Percentiles rank a stretch among this genome's conserved stretches.
Conservation (phyloP, 2,888 invertebrate species). For the Campaea margaritaria region DNA sequence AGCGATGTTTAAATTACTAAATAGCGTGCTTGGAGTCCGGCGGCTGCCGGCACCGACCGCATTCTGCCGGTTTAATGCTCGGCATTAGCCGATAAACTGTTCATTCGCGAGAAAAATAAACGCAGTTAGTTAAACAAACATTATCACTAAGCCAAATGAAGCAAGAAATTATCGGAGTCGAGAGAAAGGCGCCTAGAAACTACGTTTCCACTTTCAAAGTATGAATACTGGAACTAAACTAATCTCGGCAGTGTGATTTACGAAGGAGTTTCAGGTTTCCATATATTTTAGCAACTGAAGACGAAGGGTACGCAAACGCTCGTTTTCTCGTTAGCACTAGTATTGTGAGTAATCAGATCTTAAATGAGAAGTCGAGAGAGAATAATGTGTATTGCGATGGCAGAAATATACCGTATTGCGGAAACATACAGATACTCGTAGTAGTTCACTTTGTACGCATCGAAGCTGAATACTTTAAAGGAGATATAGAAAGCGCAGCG, state of each 20-base stretch:
- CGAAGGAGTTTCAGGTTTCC: conserved; percentile 28
- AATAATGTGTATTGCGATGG: conserved; percentile 31
- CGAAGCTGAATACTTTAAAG: conserved; percentile 11
- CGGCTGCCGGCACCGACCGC: conserved; percentile 54
- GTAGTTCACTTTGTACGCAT: conserved; percentile 7
- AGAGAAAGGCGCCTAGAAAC: conserved; percentile 42
- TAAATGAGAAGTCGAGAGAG: conserved; percentile 35
- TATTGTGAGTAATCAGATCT: conserved; percentile 40
- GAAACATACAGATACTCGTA: conserved; percentile 28
- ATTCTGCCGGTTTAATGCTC: conserved; percentile 63
- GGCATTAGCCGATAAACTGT: conserved; percentile 66
- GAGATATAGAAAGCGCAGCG: conserved; percentile 18
- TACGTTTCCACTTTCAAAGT: conserved; percentile 31
- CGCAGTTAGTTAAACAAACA: conserved; percentile 66
- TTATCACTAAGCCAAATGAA: conserved; percentile 57
- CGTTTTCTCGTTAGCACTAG: conserved; percentile 37
- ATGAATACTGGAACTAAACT: conserved; percentile 29
- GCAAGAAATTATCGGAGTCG: conserved; percentile 50
- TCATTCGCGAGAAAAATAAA: conserved; percentile 72
- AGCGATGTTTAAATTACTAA: conserved; percentile 64
- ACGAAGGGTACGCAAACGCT: conserved; percentile 18
- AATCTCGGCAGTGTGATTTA: conserved; percentile 21
- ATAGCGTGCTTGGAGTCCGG: conserved; percentile 60
- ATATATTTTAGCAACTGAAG: conserved; percentile 26
- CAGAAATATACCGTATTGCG: conserved; percentile 37